Conservation (phyloP, 2,113 vertebrate species). For the Gopherus evgoodei region DNA sequence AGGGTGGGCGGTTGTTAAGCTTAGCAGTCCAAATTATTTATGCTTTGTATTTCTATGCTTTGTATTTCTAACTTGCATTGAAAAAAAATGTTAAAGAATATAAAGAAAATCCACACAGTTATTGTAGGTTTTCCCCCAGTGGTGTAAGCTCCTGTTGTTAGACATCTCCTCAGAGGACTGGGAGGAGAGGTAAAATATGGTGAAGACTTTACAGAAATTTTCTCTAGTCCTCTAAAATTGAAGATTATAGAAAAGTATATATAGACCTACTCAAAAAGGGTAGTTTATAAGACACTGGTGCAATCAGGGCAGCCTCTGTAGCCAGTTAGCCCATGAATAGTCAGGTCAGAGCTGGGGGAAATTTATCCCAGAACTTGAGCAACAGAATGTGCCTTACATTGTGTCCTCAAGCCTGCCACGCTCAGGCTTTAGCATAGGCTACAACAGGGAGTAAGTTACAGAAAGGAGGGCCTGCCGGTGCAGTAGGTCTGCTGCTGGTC, state of each 20-base stretch:
- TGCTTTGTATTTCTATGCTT: background rate
- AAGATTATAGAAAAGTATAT: background rate
- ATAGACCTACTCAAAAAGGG: background rate
- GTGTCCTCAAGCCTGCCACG: background rate
- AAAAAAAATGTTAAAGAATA: background rate
- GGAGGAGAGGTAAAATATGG: background rate
- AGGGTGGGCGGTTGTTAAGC: background rate
- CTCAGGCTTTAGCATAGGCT: background rate
- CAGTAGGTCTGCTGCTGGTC: background rate
- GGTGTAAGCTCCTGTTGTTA: background rate
- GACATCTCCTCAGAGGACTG: background rate
- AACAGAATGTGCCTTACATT: background rate
- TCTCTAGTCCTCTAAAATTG: background rate
- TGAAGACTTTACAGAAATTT: background rate
- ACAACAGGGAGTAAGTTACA: background rate
- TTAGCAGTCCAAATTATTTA: background rate
- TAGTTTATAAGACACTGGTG: background rate
- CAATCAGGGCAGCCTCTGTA: background rate
- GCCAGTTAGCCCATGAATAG: background rate
- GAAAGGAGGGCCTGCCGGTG: background rate
- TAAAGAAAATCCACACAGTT: background rate
- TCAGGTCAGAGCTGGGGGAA: background rate
- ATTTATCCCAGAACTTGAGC: background rate
- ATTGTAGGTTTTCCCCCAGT: background rate
- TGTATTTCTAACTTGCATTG: background rate